These are phyloP conservation scores for Ischnus inquisitorius DNA, from an alignment of 2,888 invertebrate species.

Conservation along the genomic window DNA sequence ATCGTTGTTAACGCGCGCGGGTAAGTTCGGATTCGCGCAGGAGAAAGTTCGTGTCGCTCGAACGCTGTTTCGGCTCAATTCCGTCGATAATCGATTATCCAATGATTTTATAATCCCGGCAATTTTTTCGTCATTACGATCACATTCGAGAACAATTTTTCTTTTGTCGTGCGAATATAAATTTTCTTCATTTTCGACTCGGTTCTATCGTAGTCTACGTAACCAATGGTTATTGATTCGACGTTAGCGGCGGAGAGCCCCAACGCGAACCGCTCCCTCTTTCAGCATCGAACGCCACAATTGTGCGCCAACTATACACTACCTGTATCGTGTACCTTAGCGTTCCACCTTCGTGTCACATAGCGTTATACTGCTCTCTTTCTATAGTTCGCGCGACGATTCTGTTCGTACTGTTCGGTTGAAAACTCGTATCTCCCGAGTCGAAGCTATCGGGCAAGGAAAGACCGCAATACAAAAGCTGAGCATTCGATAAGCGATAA, in stretches of 20 bases:
- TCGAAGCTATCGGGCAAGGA: neutral
- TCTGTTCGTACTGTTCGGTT: neutral
- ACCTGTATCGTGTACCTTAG: neutral
- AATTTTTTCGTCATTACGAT: neutral
- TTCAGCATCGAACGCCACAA: conserved; percentile 55
- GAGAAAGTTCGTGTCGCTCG: neutral
- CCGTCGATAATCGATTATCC: neutral
- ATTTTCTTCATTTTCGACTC: neutral
- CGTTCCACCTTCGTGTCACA: neutral
- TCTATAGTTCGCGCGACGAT: neutral
- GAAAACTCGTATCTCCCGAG: neutral
- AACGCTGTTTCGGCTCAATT: neutral
- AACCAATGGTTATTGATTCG: conserved; percentile 62
- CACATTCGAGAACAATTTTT: neutral
- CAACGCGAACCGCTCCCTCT: conserved; percentile 53
- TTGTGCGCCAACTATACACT: conserved; percentile 41
- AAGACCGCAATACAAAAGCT: neutral
- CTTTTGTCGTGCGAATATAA: neutral
- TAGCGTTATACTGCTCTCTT: conserved; percentile 1
- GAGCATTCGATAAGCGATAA: neutral
- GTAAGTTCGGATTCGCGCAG: conserved; percentile 34
- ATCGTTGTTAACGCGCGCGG: conserved; percentile 47
- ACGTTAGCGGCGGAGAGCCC: conserved; percentile 35
- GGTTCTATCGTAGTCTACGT: neutral
- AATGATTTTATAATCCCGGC: neutral